Evolutionary conservation across 2,888 invertebrate species (phyloP), one percentile per base, ranked within the genome.

Genomic region (Himalopsyche kuldschensis): DNA sequence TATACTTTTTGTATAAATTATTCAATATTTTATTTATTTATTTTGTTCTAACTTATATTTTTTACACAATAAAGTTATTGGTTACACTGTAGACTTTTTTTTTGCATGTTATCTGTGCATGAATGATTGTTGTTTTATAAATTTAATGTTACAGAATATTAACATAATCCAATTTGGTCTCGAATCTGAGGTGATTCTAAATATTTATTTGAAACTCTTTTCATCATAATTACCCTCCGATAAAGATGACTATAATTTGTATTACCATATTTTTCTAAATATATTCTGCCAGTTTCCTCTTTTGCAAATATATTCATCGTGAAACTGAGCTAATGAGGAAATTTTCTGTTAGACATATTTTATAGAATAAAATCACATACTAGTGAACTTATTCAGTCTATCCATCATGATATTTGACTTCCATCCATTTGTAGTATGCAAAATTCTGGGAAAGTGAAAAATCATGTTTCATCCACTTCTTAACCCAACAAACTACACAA

Each of bases 1-100:
- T 69, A 46, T 24, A 35, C 20, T 78, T 78, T 46, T 46, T 46
- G 46, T 78, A 46, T 78, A 55, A 32, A 63, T 80, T 24, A 31
- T 32, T 69, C 8, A 24, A 77, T 81, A 76, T 76, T 75, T 76
- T 76, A 76, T 76, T 46, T 76, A 81, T 81, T 81, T 55, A 32
- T 80, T 77, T 77, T 83, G 75, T 82, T 82, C 78, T 76, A 79
- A 78, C 75, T 63, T 78, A 79, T 78, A 46, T 69, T 55, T 80
- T 81, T 83, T 81, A 63, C 77, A 80, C 78, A 81, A 83, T 85
- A 82, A 82, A 84, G 79, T 75, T 82, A 82, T 77, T 84, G 20
- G 46, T 78, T 75, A 75, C 79, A 47, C 30, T 63, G 84, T 84
- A 84, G 84, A 80, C 31, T 47, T 82, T 84, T 48, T 78, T 81